These are phyloP conservation scores for Apotomis capreana DNA, from an alignment of 2,888 invertebrate species.

Conservation along the genomic window DNA sequence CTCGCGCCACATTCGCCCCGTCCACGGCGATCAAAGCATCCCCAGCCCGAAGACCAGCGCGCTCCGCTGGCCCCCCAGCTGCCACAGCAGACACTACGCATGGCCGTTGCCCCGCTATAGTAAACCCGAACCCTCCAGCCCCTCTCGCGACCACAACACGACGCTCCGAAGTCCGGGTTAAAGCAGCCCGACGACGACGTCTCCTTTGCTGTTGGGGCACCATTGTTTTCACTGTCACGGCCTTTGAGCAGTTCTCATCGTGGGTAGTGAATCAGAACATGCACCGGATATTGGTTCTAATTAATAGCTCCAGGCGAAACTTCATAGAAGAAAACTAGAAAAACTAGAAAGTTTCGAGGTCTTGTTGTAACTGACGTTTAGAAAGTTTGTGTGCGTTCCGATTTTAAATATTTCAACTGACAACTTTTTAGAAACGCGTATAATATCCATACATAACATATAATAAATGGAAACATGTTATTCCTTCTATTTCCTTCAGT, in stretches of 20 bases:
- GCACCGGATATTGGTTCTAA: slow-evolving; percentile 38
- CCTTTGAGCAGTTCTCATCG: slow-evolving; percentile 18
- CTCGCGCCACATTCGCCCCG: slow-evolving; percentile 94
- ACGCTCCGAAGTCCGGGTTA: slow-evolving; percentile 85
- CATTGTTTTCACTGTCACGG: slow-evolving; percentile 59
- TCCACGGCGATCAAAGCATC: slow-evolving; percentile 97
- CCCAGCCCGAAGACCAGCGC: slow-evolving; percentile 94
- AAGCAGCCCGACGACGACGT: slow-evolving; percentile 71
- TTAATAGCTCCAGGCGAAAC: slow-evolving; percentile 38
- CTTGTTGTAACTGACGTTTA: slow-evolving; percentile 69
- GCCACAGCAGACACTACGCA: slow-evolving; percentile 98
- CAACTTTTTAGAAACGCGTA: slow-evolving; percentile 44
- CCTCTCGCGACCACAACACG: slow-evolving; percentile 94
- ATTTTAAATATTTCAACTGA: slow-evolving; percentile 46
- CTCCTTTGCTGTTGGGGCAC: slow-evolving; percentile 78
- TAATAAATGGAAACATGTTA: background rate
- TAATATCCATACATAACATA: background rate
- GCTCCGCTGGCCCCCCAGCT: slow-evolving; percentile 92
- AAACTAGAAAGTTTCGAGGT: slow-evolving; percentile 77
- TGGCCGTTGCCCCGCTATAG: slow-evolving; percentile 98
- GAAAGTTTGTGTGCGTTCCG: slow-evolving; percentile 71
- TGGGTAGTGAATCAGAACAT: slow-evolving; percentile 18
- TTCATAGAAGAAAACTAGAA: slow-evolving; percentile 66
- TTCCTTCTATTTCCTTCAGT: background rate
- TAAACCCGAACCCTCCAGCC: slow-evolving; percentile 97